These are phyloP conservation scores for Tipula lateralis DNA, from an alignment of 2,888 invertebrate genomes.

Conservation along the genomic window DNA sequence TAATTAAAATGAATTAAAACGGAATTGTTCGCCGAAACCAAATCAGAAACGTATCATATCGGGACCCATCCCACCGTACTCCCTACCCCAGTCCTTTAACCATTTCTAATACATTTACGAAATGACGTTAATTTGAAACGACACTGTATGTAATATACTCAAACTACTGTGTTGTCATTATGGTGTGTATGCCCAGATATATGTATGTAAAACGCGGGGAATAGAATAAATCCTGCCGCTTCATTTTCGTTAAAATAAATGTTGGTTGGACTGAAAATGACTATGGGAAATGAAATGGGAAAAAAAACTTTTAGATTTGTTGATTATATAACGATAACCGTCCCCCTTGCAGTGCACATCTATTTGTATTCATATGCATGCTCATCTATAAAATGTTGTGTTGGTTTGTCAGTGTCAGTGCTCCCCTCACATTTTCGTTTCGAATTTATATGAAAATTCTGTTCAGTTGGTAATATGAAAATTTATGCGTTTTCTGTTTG, in stretches of 20 bases:
- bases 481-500: conserved; percentile 11
- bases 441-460: not conserved
- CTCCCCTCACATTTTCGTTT: not conserved
- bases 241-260: not conserved
- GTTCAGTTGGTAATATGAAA: not conserved
- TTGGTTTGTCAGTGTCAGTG: not conserved
- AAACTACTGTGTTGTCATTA: not conserved
- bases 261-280: not conserved
- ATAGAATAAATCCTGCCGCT: not conserved
- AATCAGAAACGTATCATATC: not conserved
- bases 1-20: not conserved
- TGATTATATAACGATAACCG: conserved; percentile 11
- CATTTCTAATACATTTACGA: not conserved
- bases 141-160: not conserved
- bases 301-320: not conserved
- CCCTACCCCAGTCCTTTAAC: not conserved
- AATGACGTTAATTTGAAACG: not conserved
- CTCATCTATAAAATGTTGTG: not conserved
- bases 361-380: not conserved
- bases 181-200: too few relatives aligned
- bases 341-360: not conserved
- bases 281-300: not conserved
- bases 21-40: not conserved
- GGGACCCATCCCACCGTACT: not conserved
- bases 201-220: not conserved